Base-by-base conservation (phyloP, 2,797 vertebrate genomes). In the Scarus forsteni region DNA sequence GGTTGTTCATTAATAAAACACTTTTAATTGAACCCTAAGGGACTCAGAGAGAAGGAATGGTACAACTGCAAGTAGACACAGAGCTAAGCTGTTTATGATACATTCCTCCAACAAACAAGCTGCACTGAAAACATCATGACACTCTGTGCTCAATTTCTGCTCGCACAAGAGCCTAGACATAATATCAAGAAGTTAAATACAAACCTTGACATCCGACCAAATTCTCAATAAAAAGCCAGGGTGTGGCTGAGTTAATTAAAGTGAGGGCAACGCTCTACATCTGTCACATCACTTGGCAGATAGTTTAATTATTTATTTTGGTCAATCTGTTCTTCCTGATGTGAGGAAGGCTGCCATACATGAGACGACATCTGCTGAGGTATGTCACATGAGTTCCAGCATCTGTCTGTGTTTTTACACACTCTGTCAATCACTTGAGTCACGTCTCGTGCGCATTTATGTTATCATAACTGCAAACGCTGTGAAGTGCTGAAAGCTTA, bases 291-390 rank as follows among this genome's bases (percentile, higher is more conserved):
- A 80, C 83, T 90, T 93, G 90, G 87, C 89, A 87, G 72, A 70
- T 67, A 70, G 62, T 92, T 93, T 84, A 81, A 91, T 94, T 93
- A 93, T 93, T 93, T 92, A 93, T 94, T 94, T 94, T 91, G 93
- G 93, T 92, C 92, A 94, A 94, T 94, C 94, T 94, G 94, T 93
- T 94, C 92, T 72, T 85, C 91, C 93, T 88, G 92, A 93, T 93
- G 92, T 90, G 88, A 88, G 88, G 81, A 89, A 83, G 88, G 88
- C 88, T 90, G 86, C 86, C 81, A 86, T 90, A 93, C 89, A 91
- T 77, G 76, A 89, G 83, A 87, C 87, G 87, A 90, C 93, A 95
- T 93, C 94, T 95, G 94, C 85, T 75, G 80, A 92, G 85, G 89
- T 90, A 89, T 92, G 92, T 93, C 89, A 87, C 80, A 86, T 73